A percentile compares a stretch with the other conserved stretches of the same genome.
Evolutionary conservation across 2,797 vertebrate species (phyloP).

Genomic region (Molossus alvarezi): DNA sequence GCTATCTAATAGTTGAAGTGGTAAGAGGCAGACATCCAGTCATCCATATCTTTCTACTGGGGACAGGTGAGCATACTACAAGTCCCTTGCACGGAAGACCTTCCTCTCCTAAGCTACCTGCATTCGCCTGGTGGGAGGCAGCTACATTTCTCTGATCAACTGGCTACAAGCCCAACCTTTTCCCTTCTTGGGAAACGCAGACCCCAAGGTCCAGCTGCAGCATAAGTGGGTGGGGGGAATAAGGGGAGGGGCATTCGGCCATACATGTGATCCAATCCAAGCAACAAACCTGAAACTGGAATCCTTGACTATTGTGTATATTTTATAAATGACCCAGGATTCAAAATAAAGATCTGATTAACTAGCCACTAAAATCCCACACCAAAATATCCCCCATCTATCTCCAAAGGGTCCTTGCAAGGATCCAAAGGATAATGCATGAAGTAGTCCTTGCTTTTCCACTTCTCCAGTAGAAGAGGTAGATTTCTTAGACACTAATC

Average conservation of each 20-base stretch:
- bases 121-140: background rate
- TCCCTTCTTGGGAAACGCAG: background rate
- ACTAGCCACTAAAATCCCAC: background rate
- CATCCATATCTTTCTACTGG: background rate
- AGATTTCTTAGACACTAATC: background rate
- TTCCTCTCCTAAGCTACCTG: background rate
- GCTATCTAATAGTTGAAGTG: background rate
- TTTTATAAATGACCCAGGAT: background rate
- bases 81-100: background rate
- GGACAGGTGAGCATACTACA: background rate
- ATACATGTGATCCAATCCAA: background rate
- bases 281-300: background rate
- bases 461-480: background rate
- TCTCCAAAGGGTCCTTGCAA: background rate
- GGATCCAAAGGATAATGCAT: background rate
- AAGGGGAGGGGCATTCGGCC: background rate
- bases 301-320: background rate
- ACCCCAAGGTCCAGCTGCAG: background rate
- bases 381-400: background rate
- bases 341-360: slow-evolving; percentile 35
- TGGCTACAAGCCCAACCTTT: background rate
- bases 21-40: background rate
- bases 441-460: background rate
- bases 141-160: background rate
- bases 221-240: accelerated